Base-by-base conservation (phyloP, 2,797 vertebrate genomes). In the Typhlichthys subterraneus region DNA sequence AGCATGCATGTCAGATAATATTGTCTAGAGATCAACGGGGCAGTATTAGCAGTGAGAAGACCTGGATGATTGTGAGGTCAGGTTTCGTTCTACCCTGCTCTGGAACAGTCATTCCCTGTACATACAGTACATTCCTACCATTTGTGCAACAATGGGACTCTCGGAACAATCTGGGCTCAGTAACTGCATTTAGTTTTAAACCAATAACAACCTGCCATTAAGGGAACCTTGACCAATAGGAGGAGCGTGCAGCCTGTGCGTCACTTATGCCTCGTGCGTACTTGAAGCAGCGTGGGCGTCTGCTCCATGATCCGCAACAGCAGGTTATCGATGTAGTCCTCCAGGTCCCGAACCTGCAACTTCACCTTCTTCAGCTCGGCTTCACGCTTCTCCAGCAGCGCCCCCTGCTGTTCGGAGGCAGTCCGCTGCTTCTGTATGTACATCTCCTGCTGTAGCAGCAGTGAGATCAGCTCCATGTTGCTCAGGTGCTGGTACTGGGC, bases 221-320 rank as follows among this genome's bases (percentile, higher is more conserved):
- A 64, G 45, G 58, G 70, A 59, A 57, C 63, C 15, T 14, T 48
- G 55, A 53, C 23, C 61, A 47, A n/a, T 29, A 51, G 75, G 51
- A 14, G 53, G 53, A 63, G 13, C 31, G 42, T 55, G 23, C 45
- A 7, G 23, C 33, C n/a, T 48, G 45, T 63, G 64, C 50, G 58
- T 93, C 87, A 93, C 82, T 93, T 94, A 70, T 90, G 91, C 65
- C 92, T 93, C 49, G 0, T 84, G 86, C 92, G 91, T 70, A 97
- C 95, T 89, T 99, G 98, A 63, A 99, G 94, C 85, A 99, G 88
- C 0, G 95, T 96, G 4, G 98, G 98, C 0, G 96, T 98, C 76
- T 97, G 95, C 79, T 99, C 98, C 92, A 99, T 99, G 88, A 99
- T 98, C 71, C 95, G 94, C 84, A 99, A 90, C 76, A 99, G 84